A percentile compares a stretch with the other conserved stretches of the same genome.
These are phyloP conservation scores for Ptychobarbus kaznakovi DNA, from an alignment of 2,797 vertebrate genomes.

Conservation along the genomic window DNA sequence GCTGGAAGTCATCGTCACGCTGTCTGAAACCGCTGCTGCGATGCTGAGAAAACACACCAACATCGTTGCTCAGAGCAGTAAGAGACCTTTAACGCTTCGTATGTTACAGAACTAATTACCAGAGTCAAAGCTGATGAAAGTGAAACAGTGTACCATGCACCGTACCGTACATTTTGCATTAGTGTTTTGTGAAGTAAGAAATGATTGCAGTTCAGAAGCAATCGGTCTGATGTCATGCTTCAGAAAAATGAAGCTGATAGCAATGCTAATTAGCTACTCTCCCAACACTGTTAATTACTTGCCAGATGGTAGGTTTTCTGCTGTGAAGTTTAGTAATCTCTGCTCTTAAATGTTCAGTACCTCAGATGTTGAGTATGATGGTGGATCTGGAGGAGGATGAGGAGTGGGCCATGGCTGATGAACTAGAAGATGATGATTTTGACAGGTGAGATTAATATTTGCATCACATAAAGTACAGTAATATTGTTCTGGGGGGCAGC, in stretches of 20 bases:
- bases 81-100: conserved; percentile 62
- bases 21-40: conserved; percentile 96
- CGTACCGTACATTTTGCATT: not conserved
- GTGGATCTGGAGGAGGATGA: conserved; percentile 98
- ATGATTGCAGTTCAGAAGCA: not conserved
- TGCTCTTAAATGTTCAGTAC: conserved; percentile 77
- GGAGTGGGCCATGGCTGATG: conserved; percentile 95
- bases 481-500: not conserved
- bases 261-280: not conserved
- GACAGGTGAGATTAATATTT: conserved; percentile 83
- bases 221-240: too few species aligned
- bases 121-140: not conserved
- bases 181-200: not conserved
- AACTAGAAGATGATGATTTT: conserved; percentile 96
- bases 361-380: conserved; percentile 99
- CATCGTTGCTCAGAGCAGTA: conserved; percentile 94
- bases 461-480: not conserved
- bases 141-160: too few species aligned
- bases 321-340: not conserved
- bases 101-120: not conserved
- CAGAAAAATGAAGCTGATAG: not conserved
- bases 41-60: conserved; percentile 96
- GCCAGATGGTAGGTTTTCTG: not conserved
- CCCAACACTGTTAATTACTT: not conserved
- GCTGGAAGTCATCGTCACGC: conserved; percentile 94